phyloP scores from a whole-genome alignment of 2,797 vertebrate genomes.

The Streptopelia turtur region DNA sequence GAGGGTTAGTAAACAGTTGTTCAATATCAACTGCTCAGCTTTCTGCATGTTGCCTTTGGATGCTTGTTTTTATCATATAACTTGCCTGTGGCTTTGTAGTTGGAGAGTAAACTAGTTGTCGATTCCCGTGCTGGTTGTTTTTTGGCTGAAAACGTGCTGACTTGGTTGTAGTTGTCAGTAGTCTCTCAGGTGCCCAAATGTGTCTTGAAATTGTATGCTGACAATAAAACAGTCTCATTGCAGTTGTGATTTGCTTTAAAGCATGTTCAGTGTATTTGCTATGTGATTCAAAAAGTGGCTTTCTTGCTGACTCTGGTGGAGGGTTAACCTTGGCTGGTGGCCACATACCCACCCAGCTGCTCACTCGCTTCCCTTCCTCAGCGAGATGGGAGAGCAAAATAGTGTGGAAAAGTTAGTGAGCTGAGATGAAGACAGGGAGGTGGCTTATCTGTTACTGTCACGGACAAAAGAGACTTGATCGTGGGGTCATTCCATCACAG shows the following conservation, averaged over 20 bases:
- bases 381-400: background rate
- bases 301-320: background rate
- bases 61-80: background rate
- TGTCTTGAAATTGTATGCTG: background rate
- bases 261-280: background rate
- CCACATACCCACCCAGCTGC: background rate
- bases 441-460: background rate
- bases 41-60: background rate
- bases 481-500: accelerated
- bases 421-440: background rate
- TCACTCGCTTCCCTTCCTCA: background rate
- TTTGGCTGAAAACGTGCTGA: slow-evolving; percentile 6
- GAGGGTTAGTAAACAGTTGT: background rate
- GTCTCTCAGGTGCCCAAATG: background rate
- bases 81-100: background rate
- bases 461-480: accelerated
- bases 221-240: background rate
- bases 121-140: background rate
- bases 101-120: background rate
- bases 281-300: background rate
- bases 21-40: background rate
- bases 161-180: background rate
- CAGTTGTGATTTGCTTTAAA: background rate
- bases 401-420: background rate
- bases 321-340: background rate